phyloP scores from a whole-genome alignment of 2,113 vertebrate genomes.

The Petaurus breviceps region DNA sequence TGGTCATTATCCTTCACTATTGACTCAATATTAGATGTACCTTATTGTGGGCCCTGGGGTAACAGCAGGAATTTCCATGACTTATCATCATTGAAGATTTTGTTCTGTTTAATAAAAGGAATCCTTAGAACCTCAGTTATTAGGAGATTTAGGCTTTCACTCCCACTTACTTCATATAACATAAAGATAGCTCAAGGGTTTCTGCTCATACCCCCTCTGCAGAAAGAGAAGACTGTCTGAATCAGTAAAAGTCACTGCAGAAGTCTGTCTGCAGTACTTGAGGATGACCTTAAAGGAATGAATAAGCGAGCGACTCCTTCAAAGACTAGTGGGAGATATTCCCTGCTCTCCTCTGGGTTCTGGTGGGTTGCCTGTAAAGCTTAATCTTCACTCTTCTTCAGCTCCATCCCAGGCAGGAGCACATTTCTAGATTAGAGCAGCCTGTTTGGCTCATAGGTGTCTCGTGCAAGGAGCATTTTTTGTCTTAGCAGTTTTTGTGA shows the following conservation, averaged over 20 bases:
- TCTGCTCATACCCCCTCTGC: constrained; percentile 6
- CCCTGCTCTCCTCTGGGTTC: neutral
- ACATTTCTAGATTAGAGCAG: neutral
- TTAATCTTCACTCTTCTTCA: neutral
- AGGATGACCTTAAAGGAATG: neutral
- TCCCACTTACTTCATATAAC: neutral
- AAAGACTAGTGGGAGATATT: neutral
- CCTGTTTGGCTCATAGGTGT: neutral
- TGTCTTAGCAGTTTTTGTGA: neutral
- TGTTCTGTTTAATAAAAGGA: neutral
- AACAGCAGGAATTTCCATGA: neutral
- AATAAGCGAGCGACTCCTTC: neutral
- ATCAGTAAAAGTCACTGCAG: neutral
- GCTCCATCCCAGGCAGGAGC: neutral
- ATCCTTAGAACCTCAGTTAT: neutral
- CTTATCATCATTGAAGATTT: neutral
- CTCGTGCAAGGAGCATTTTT: neutral
- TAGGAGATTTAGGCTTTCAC: neutral
- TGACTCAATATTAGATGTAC: neutral
- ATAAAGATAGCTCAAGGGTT: neutral
- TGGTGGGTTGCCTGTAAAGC: neutral
- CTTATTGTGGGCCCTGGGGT: neutral
- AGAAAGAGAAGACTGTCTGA: neutral
- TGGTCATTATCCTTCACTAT: neutral
- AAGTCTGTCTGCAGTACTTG: neutral